These are phyloP conservation scores for Ammospiza caudacuta DNA, from an alignment of 2,113 vertebrate genomes.

Conservation along the genomic window DNA sequence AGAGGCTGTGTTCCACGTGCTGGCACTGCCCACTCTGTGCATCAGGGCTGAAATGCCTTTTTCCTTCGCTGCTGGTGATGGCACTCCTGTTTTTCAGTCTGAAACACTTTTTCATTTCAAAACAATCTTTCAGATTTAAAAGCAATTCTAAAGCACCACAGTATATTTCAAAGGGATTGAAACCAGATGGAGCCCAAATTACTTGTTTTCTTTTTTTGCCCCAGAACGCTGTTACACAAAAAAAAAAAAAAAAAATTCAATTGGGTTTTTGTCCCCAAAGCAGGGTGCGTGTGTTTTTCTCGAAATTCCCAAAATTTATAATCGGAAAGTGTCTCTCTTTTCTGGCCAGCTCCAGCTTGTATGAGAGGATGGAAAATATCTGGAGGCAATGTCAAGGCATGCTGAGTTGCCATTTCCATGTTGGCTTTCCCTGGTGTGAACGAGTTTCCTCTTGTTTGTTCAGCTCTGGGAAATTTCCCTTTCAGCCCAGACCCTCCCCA, in stretches of 20 bases:
- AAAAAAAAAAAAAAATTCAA: neutral
- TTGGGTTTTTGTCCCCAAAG: conserved; percentile 36
- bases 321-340: conserved; percentile 59
- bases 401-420: conserved; percentile 61
- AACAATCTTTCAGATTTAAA: conserved; percentile 25
- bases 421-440: conserved; percentile 45
- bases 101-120: conserved; percentile 6
- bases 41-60: neutral
- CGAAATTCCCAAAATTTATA: conserved; percentile 58
- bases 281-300: neutral
- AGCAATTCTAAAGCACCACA: conserved; percentile 36
- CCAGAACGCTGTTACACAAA: neutral
- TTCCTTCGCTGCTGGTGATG: neutral
- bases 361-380: conserved; percentile 68
- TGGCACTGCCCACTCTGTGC: fast-evolving
- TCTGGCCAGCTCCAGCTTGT: conserved; percentile 35
- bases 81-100: neutral
- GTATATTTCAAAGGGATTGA: conserved; percentile 61
- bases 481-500: neutral
- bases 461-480: conserved; percentile 56
- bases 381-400: conserved; percentile 58
- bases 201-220: conserved; percentile 29
- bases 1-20: fast-evolving
- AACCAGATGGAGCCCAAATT: conserved; percentile 61
- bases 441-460: conserved; percentile 32